Base-by-base conservation (phyloP, 2,797 vertebrate species). In the Crax fasciolata region DNA sequence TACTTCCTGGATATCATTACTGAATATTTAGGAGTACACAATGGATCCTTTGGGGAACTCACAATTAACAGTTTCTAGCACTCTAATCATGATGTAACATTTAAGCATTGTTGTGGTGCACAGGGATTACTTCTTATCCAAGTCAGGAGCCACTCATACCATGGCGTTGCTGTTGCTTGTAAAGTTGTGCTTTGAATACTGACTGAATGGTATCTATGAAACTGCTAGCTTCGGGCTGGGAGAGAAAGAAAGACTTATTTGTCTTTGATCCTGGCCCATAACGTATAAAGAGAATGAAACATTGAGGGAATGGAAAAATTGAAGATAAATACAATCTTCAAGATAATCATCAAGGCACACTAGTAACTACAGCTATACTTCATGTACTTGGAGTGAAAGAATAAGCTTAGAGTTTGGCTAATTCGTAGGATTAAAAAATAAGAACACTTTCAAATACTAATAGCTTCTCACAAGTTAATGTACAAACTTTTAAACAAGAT, bases 91-190 rank as follows among this genome's bases (percentile, higher is more conserved):
- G 30, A 20, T 54, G 21, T 15, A 44, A 14, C 35, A 25, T 61
- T 59, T 54, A 65, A 58, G 15, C 21, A 6, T 32, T 65, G 49
- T 21, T 1, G 3, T 39, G 39, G 30, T 68, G 24, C 35, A 44
- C 39, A 7, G 27, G 27, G 21, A 13, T 46, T 55, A 11, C 35
- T 78, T 49, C 23, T 6, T 74, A 21, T 7, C 0, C 3, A 65
- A 28, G 2, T 5, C 23, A 4, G 19, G 16, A 75, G 58, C 10
- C 52, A 27, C 30, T 71, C 38, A 14, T 19, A 41, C 0, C 0
- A 24, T 3, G 48, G 25, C 1, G 1, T 17, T 55, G 24, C 46
- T 65, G 7, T 46, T 65, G 38, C 46, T 41, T 24, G 21, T 41
- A 27, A 46, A 63, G 17, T 12, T 59, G 2, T 15, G 12, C 14